Percentiles rank a stretch among this genome's conserved stretches.
phyloP scores from a whole-genome alignment of 1,140 invertebrate genomes.

The Drosophila leontia region DNA sequence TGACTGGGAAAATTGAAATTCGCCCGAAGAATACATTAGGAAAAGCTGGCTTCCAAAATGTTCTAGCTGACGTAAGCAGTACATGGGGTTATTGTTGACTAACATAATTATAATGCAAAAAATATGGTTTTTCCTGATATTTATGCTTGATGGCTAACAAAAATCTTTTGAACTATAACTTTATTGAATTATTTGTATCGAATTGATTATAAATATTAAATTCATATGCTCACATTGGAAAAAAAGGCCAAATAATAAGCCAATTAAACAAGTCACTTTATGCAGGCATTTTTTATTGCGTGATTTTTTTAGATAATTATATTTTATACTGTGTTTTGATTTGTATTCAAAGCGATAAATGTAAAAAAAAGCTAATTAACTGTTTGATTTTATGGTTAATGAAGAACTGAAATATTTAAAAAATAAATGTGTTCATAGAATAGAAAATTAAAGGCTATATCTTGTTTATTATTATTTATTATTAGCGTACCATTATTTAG shows the following conservation, averaged over 20 bases:
- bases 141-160: neutral
- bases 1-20: slow-evolving; percentile 39
- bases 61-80: slow-evolving; percentile 11
- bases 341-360: neutral
- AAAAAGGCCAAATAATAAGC: neutral
- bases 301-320: neutral
- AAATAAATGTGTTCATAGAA: neutral
- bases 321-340: too few species aligned
- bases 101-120: slow-evolving; percentile 16
- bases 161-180: neutral
- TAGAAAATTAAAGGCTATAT: too few species aligned
- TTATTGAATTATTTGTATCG: neutral
- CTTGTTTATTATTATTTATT: too few species aligned
- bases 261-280: neutral
- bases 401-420: neutral
- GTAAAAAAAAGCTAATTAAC: neutral
- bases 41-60: neutral
- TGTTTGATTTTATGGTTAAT: neutral
- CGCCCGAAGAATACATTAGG: slow-evolving; percentile 10
- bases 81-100: neutral
- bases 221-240: neutral
- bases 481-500: neutral
- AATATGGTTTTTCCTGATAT: neutral
- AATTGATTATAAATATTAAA: neutral
- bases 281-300: neutral